These are phyloP conservation scores for Atta texana DNA, from an alignment of 1,140 invertebrate species.

Conservation along the genomic window DNA sequence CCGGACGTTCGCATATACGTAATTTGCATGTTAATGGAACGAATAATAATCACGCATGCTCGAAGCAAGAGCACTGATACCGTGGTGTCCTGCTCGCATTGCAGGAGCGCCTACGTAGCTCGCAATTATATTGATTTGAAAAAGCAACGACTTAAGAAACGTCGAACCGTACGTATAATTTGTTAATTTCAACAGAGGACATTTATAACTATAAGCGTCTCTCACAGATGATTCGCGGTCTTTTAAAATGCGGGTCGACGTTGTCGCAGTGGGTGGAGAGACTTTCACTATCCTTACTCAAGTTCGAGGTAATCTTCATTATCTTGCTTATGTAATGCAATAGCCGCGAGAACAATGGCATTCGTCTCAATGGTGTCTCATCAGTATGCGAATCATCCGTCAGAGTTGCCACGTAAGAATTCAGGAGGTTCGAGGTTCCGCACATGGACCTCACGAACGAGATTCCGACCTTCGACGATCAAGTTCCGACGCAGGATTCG, in stretches of 20 bases:
- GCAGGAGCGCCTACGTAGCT: not conserved
- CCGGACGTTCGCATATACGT: conserved; percentile 19
- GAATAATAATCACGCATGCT: conserved; percentile 54
- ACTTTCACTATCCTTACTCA: conserved; percentile 67
- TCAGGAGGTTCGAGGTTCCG: not conserved
- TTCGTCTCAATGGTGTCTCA: not conserved
- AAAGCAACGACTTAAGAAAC: not conserved
- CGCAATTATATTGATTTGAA: conserved; percentile 5
- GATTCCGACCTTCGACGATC: not conserved
- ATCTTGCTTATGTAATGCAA: conserved; percentile 18
- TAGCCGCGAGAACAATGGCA: conserved; percentile 7
- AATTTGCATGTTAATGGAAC: conserved; percentile 64
- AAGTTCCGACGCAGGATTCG: not conserved
- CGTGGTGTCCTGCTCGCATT: not conserved
- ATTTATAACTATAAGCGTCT: conserved; percentile 27
- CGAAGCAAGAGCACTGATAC: conserved; percentile 17
- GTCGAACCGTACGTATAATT: not conserved
- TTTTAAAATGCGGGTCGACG: conserved; percentile 68
- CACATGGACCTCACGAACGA: not conserved
- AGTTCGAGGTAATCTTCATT: conserved; percentile 52
- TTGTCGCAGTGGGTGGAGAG: conserved; percentile 8
- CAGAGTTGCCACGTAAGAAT: not conserved
- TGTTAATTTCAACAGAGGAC: not conserved
- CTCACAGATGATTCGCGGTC: conserved; percentile 58
- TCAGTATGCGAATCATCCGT: conserved; percentile 1